Conservation (phyloP, 92 coral and sea anemone species). For the Muricea muricata region DNA sequence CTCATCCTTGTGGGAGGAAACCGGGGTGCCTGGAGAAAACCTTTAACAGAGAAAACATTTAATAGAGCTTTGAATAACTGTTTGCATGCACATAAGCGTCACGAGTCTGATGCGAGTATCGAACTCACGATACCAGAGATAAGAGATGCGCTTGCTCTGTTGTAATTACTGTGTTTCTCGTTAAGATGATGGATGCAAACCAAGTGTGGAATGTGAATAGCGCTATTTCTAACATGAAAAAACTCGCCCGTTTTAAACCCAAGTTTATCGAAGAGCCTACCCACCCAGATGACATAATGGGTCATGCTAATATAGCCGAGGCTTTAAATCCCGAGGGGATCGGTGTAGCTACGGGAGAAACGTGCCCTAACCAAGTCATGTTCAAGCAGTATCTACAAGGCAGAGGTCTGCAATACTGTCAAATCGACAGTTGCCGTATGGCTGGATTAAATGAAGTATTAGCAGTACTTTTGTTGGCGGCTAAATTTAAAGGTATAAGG, state of each 20-base stretch:
- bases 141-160: background rate
- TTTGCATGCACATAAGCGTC: too few species aligned
- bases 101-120: too few species aligned
- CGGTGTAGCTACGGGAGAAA: slow-evolving; percentile 98
- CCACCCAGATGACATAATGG: slow-evolving; percentile 95
- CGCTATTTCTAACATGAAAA: slow-evolving; percentile 84
- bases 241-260: slow-evolving; percentile 86
- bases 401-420: slow-evolving; percentile 91
- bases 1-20: too few species aligned
- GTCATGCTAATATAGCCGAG: slow-evolving; percentile 92
- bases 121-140: too few species aligned
- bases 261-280: slow-evolving; percentile 99
- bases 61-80: too few species aligned
- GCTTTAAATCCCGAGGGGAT: slow-evolving; percentile 86
- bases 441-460: slow-evolving; percentile 94
- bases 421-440: slow-evolving; percentile 95
- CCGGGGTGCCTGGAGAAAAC: too few species aligned
- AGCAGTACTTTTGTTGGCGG: slow-evolving; percentile 88
- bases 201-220: slow-evolving; percentile 94
- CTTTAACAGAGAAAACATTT: too few species aligned
- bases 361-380: slow-evolving; percentile 94
- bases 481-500: slow-evolving; percentile 83
- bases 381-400: slow-evolving; percentile 94
- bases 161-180: background rate
- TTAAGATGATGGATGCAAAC: slow-evolving; percentile 96